Evolutionary conservation across 2,113 vertebrate species (phyloP).

Genomic region (Erythrocercus mccallii): DNA sequence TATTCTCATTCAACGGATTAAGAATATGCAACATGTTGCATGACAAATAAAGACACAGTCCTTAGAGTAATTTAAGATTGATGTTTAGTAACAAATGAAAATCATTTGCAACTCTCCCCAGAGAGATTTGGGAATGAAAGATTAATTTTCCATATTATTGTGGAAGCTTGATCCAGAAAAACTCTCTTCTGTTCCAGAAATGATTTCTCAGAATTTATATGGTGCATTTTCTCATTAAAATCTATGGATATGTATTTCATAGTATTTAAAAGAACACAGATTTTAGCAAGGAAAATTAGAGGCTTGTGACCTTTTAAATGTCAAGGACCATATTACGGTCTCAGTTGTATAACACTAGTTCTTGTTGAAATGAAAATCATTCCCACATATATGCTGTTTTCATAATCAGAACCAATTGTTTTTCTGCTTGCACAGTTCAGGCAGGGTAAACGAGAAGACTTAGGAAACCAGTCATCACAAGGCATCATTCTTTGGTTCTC

Average conservation of each 20-base stretch:
- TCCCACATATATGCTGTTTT: neutral
- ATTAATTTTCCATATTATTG: slow-evolving; percentile 59
- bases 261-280: slow-evolving; percentile 27
- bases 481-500: neutral
- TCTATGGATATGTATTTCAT: slow-evolving; percentile 2
- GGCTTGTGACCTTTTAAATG: slow-evolving; percentile 10
- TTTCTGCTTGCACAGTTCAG: neutral
- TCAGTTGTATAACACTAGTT: neutral
- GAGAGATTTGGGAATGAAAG: slow-evolving; percentile 56
- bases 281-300: slow-evolving; percentile 22
- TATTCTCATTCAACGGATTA: neutral
- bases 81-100: slow-evolving; percentile 60
- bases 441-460: neutral
- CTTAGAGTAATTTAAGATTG: slow-evolving; percentile 37
- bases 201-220: slow-evolving; percentile 37
- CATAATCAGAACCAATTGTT: slow-evolving; percentile 40
- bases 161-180: slow-evolving; percentile 57
- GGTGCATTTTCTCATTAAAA: slow-evolving; percentile 57
- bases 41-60: slow-evolving; percentile 23
- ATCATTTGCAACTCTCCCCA: slow-evolving; percentile 26
- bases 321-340: slow-evolving; percentile 6
- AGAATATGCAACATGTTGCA: slow-evolving; percentile 23
- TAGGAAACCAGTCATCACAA: neutral
- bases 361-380: neutral
- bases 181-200: slow-evolving; percentile 54